Percentiles rank a stretch among this genome's conserved stretches.
These are phyloP conservation scores for Sebastes goodei DNA, from an alignment of 2,797 vertebrate species.

Conservation along the genomic window DNA sequence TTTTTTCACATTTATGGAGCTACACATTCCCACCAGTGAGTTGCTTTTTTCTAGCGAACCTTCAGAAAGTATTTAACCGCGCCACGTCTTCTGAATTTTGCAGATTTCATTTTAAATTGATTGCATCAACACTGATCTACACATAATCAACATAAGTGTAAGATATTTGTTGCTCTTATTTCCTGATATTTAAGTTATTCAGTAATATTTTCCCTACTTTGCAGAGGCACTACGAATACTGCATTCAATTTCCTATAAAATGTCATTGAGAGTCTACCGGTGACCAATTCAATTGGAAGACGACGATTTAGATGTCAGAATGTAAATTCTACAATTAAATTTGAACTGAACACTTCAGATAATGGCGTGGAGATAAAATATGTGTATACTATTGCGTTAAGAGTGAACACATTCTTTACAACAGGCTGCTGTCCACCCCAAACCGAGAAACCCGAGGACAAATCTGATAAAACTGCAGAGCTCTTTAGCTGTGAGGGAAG, in stretches of 20 bases:
- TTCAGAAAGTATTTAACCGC: background rate
- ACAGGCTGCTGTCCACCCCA: background rate
- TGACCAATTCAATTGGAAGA: background rate
- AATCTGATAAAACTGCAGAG: background rate
- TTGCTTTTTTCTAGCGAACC: background rate
- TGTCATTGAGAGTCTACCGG: background rate
- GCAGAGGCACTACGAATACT: background rate
- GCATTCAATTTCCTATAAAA: background rate
- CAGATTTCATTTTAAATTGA: background rate
- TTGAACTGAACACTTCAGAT: background rate
- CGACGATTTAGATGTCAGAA: background rate
- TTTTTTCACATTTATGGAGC: background rate
- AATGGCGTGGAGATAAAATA: background rate
- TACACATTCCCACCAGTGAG: background rate
- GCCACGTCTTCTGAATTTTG: background rate
- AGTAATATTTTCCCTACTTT: background rate
- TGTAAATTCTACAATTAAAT: background rate
- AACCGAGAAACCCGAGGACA: background rate
- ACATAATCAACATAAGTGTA: background rate
- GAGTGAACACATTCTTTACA: background rate
- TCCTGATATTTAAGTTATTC: background rate
- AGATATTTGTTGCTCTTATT: background rate
- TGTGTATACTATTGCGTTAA: background rate
- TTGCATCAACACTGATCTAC: background rate
- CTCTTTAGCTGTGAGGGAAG: background rate